Evolutionary conservation across 2,797 vertebrate genomes (phyloP), one percentile per base, ranked within the genome.

Genomic region (Ataeniobius toweri): DNA sequence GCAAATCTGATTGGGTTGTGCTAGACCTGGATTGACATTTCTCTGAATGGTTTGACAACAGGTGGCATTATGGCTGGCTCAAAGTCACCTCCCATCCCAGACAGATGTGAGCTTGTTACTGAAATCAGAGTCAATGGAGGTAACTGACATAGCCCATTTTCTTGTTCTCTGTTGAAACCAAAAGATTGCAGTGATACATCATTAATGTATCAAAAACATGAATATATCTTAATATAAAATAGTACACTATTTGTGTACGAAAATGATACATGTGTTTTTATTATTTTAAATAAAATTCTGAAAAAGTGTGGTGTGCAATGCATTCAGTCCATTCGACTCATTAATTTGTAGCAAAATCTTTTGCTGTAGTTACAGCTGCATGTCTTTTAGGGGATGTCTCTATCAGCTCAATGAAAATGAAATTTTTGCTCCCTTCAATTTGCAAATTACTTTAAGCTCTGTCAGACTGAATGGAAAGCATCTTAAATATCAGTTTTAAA

Each of bases 1-100:
- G 44, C 50, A 82, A 83, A 81, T 87, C 85, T 83, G 51, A 84
- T 87, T 86, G 89, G 41, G 74, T 28, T 69, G 58, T 77, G 76
- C 77, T 77, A 72, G 77, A 78, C 82, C 80, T 82, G 70, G 68
- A 79, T 77, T 82, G 58, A 14, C 74, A 48, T 74, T 82, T 75
- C 67, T 80, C 65, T 78, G 28, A 72, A 84, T 81, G 50, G 73
- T 85, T 89, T 87, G 76, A 82, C 81, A 78, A 77, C 75, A 75
- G 78, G 48, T 72, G 36, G 73, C 41, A 55, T 76, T 78, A 75
- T 69, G 72, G 73, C 73, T 69, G 76, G 76, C 82, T 91, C 75
- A 56, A 78, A 80, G 78, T 89, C 87, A 82, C 74, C 74, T 81
- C 80, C 75, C 59, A 73, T 86, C 67, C 77, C 53, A 58, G 75